Conservation (phyloP, 1,140 invertebrate species). For the Drosophila ambigua region DNA sequence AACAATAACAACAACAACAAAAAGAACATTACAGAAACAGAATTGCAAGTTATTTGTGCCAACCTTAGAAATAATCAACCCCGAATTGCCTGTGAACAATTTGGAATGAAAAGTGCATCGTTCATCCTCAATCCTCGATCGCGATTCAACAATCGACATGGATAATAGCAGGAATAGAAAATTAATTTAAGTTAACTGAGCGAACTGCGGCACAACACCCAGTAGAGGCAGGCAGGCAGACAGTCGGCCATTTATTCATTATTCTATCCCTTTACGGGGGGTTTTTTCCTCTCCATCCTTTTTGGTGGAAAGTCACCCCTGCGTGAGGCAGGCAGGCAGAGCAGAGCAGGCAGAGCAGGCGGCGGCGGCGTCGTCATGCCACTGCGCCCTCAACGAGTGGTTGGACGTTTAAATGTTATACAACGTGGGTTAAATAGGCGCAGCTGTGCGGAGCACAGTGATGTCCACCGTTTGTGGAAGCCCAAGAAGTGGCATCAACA, state of each 20-base stretch:
- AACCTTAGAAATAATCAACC: not conserved
- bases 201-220: too few species aligned
- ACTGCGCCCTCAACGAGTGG: slow-evolving; percentile 22
- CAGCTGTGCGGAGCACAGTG: slow-evolving; percentile 23
- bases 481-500: too few species aligned
- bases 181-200: slow-evolving; percentile 42
- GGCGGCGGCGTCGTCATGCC: slow-evolving; percentile 2
- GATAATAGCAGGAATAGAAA: slow-evolving; percentile 46
- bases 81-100: slow-evolving; percentile 17
- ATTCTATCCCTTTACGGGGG: slow-evolving; percentile 37
- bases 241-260: slow-evolving; percentile 42
- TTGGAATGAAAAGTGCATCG: slow-evolving; percentile 3
- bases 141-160: slow-evolving; percentile 29
- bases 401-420: slow-evolving; percentile 48
- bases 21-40: too few species aligned
- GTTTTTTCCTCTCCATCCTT: slow-evolving; percentile 12
- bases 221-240: slow-evolving; percentile 2
- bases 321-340: slow-evolving; percentile 6
- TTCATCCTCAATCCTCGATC: slow-evolving; percentile 3
- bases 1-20: too few species aligned
- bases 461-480: too few species aligned
- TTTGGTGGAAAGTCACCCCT: slow-evolving; percentile 43
- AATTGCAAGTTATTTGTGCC: too few species aligned
- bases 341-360: slow-evolving; percentile 11
- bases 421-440: slow-evolving; percentile 49